A percentile compares a stretch with the other conserved stretches of the same genome.
phyloP scores from a whole-genome alignment of 2,113 vertebrate species.

The Lamprologus speciosus region DNA sequence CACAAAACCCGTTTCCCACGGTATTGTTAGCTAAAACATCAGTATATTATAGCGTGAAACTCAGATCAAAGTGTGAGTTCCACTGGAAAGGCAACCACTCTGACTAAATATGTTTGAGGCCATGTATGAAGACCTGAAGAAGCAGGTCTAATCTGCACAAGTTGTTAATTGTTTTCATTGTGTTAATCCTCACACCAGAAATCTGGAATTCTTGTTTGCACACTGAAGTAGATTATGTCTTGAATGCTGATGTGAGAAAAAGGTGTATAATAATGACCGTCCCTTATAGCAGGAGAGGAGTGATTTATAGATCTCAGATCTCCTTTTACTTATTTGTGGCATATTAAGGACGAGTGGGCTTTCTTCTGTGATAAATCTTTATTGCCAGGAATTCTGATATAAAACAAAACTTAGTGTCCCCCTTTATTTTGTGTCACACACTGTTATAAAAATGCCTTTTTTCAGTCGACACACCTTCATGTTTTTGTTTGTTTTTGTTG shows the following conservation, averaged over 20 bases:
- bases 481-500: neutral
- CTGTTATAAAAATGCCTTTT: neutral
- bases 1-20: conserved; percentile 51
- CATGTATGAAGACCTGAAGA: neutral
- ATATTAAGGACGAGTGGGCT: neutral
- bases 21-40: conserved; percentile 36
- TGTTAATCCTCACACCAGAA: neutral
- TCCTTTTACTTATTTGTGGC: neutral
- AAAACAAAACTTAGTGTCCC: neutral
- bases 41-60: conserved; percentile 27
- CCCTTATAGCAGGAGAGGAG: neutral
- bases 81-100: neutral
- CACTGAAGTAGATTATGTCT: neutral
- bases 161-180: neutral
- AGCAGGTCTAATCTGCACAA: neutral
- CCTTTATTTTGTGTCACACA: neutral
- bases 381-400: neutral
- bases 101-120: neutral
- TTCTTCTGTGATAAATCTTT: neutral
- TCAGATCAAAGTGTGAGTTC: conserved; percentile 29
- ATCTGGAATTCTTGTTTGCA: neutral
- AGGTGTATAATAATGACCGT: neutral
- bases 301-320: neutral
- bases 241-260: neutral
- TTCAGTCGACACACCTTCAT: neutral